Base-by-base conservation (phyloP, 2,797 vertebrate species). In the Hydrophis major region DNA sequence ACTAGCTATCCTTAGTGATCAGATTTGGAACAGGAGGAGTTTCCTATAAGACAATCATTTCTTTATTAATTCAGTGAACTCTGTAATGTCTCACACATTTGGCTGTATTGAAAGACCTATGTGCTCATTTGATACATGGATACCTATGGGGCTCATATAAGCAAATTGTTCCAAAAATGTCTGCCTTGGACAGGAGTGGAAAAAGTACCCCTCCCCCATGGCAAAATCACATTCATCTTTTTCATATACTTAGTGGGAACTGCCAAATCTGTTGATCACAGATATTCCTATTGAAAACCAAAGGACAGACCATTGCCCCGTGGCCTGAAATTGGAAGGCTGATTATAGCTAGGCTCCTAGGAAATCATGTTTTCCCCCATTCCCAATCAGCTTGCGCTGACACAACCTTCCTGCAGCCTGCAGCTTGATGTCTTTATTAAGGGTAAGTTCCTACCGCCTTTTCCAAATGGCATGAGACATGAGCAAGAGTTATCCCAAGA, bases 401-500 rank as follows among this genome's bases (percentile, higher is more conserved):
- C 96, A 95, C 95, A 97, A 92, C 95, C 94, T 92, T 94, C 90
- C 95, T 89, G 93, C 2, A 96, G 95, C 96, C 83, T 55, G 95
- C 95, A 92, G 93, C 95, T 95, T 93, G 94, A 96, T 97, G 87
- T 55, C 87, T 89, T 89, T 89, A 91, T 89, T 86, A 86, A 86
- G 56, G 59, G 90, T 27, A 50, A n/a, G 27, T 93, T 93, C 90
- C 88, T 59, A 60, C 25, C 66, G 87, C 90, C 59, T 88, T 90
- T 92, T 95, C 95, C 28, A 93, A 96, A 95, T 93, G 92, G 89
- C 94, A 63, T 93, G 86, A 95, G 95, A 95, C 93, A 74, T n/a
- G 86, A 93, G 96, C 96, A 95, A 94, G 95, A 97, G 97, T 96
- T 96, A 96, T 95, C 96, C 96, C 95, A 95, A 97, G 50, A 88